Percentiles rank a stretch among this genome's conserved stretches.
Evolutionary conservation across 2,113 vertebrate species (phyloP).

Genomic region (Synchiropus splendidus): DNA sequence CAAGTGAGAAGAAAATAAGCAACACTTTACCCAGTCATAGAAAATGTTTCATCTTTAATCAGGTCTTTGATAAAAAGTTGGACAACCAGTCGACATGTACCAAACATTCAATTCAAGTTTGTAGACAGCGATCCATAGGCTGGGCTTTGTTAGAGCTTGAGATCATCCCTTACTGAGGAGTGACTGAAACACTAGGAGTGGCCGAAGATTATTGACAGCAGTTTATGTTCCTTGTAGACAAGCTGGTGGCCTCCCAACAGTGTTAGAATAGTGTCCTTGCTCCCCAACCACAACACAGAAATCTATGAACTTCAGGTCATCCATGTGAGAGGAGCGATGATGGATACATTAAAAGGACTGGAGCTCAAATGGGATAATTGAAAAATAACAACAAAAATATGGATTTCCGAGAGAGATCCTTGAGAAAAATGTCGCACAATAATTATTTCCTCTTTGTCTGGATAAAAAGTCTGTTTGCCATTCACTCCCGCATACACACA

Average conservation of each 20-base stretch:
- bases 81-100: slow-evolving; percentile 30
- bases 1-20: slow-evolving; percentile 39
- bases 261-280: slow-evolving; percentile 42
- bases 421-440: slow-evolving; percentile 39
- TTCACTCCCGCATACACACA: slow-evolving; percentile 5
- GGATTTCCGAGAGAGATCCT: slow-evolving; percentile 45
- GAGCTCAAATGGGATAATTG: slow-evolving; percentile 31
- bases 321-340: slow-evolving; percentile 1
- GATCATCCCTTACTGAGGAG: slow-evolving; percentile 2
- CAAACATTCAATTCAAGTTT: neutral
- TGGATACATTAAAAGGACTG: slow-evolving; percentile 17
- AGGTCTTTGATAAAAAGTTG: slow-evolving; percentile 32
- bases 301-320: too few species aligned
- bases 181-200: neutral
- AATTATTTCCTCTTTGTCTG: slow-evolving; percentile 56
- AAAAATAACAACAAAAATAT: slow-evolving; percentile 32
- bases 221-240: neutral
- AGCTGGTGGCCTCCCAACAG: slow-evolving; percentile 28
- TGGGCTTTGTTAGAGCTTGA: slow-evolving; percentile 3
- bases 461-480: slow-evolving; percentile 48
- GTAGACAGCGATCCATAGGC: too few species aligned
- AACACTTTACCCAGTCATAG: slow-evolving; percentile 34
- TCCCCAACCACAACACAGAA: too few species aligned
- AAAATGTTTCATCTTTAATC: slow-evolving; percentile 38
- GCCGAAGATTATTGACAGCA: neutral